Percentiles rank a stretch among this genome's conserved stretches.
Evolutionary conservation across 2,888 invertebrate species (phyloP).

Genomic region (Drosophila fulvimacula): DNA sequence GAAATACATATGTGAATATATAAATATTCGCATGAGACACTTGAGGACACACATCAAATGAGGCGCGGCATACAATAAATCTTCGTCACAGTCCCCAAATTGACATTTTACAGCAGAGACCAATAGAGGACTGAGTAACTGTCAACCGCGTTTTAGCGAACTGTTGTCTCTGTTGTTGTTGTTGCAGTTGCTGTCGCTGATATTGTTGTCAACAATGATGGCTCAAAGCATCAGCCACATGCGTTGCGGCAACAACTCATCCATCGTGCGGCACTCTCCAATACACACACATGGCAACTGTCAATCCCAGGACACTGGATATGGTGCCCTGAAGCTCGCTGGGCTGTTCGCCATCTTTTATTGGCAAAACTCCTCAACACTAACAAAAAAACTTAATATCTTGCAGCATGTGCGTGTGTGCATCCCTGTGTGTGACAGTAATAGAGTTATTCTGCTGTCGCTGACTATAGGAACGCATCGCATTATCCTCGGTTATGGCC

Average conservation of each 20-base stretch:
- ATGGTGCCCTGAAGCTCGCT: constrained; percentile 20
- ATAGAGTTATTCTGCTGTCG: constrained; percentile 69
- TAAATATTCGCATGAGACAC: constrained; percentile 37
- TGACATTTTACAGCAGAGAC: constrained; percentile 77
- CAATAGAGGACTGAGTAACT: constrained; percentile 61
- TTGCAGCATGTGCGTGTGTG: constrained; percentile 34
- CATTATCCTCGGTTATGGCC: constrained; percentile 60
- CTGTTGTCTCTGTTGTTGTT: constrained; percentile 34
- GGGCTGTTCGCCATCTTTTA: constrained; percentile 58
- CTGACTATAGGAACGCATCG: constrained; percentile 61
- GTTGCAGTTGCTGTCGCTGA: constrained; percentile 60
- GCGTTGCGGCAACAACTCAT: constrained; percentile 74
- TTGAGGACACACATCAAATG: constrained; percentile 65
- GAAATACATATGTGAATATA: not conserved
- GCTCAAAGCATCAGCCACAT: constrained; percentile 77
- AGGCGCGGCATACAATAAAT: constrained; percentile 66
- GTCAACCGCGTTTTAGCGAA: constrained; percentile 39
- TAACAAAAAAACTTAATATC: constrained; percentile 65
- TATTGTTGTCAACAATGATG: constrained; percentile 78
- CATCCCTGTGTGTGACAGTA: constrained; percentile 39
- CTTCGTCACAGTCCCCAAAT: constrained; percentile 73
- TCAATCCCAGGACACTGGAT: constrained; percentile 52
- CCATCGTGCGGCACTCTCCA: constrained; percentile 53
- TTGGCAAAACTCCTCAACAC: constrained; percentile 51
- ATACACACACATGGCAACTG: constrained; percentile 51